Evolutionary conservation across 2,797 vertebrate species (phyloP).

Genomic region (Luscinia luscinia): DNA sequence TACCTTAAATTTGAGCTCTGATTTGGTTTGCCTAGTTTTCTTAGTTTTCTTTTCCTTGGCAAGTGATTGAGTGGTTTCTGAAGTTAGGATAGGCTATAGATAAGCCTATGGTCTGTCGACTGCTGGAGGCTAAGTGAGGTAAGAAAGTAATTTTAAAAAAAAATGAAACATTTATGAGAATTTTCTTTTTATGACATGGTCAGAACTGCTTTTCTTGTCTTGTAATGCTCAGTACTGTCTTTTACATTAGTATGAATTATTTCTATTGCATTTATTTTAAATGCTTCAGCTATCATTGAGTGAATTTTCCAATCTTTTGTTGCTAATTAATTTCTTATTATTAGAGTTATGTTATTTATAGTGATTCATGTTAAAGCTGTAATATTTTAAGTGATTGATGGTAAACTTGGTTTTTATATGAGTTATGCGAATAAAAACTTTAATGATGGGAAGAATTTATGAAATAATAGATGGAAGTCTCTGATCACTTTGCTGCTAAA

Average conservation of each 20-base stretch:
- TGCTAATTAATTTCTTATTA: background rate
- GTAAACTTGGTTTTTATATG: background rate
- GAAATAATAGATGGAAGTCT: background rate
- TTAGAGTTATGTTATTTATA: background rate
- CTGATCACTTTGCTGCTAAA: background rate
- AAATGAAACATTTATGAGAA: conserved; percentile 33
- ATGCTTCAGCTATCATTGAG: background rate
- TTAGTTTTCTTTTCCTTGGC: background rate
- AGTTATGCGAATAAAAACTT: background rate
- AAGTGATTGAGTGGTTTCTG: background rate
- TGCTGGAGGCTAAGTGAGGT: conserved; percentile 20
- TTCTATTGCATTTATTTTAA: background rate
- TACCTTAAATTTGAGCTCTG: background rate
- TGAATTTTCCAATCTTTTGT: background rate
- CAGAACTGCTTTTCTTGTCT: conserved; percentile 18
- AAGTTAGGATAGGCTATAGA: background rate
- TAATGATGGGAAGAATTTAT: background rate
- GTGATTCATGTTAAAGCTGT: background rate
- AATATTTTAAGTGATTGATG: background rate
- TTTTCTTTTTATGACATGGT: conserved; percentile 11
- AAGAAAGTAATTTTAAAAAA: background rate
- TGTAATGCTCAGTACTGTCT: background rate
- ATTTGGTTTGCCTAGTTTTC: background rate
- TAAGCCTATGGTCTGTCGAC: background rate
- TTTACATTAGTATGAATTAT: background rate